Base-by-base conservation (phyloP, 2,888 invertebrate species). In the Eilema depressum region DNA sequence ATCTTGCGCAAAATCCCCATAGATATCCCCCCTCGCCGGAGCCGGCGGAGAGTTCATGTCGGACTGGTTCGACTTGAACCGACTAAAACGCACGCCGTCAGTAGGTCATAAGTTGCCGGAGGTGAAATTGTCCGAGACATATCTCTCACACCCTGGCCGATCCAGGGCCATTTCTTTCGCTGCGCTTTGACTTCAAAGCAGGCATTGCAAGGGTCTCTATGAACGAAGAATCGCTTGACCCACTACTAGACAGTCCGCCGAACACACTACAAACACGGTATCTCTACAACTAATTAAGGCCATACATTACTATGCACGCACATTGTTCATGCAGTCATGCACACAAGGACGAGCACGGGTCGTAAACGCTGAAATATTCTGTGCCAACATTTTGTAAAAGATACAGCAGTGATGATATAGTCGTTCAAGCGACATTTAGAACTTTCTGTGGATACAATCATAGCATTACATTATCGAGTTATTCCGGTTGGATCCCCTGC, bases 251-350 rank as follows among this genome's bases (percentile, higher is more conserved):
- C n/a, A 20, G 10, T 2, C 10, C 53, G 53, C n/a, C 10, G 10
- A 47, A 41, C 41, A 41, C 17, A 4, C 41, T 41, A 17, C 17
- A 17, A 41, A 47, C 20, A 20, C 47, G 14, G 47, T 10, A 53
- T n/a, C 53, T n/a, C n/a, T 53, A 47, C 20, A 53, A 53, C n/a
- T n/a, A n/a, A 53, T 53, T n/a, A n/a, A 53, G 53, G 53, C 53
- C 53, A n/a, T 53, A n/a, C n/a, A n/a, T 53, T 53, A 53, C 20
- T 53, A 53, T 53, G 53, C 20, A 53, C n/a, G 53, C 53, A 53
- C n/a, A 53, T 53, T 53, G n/a, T 53, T 53, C 53, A 53, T 53
- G 53, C 53, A 53, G 53, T n/a, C n/a, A 53, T n/a, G n/a, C 20
- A 53, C 53, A 53, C n/a, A 53, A n/a, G 53, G 53, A 53, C 47